A percentile compares a stretch with the other conserved stretches of the same genome.
Evolutionary conservation across 1,140 invertebrate species (phyloP).

Genomic region (Bombus affinis): DNA sequence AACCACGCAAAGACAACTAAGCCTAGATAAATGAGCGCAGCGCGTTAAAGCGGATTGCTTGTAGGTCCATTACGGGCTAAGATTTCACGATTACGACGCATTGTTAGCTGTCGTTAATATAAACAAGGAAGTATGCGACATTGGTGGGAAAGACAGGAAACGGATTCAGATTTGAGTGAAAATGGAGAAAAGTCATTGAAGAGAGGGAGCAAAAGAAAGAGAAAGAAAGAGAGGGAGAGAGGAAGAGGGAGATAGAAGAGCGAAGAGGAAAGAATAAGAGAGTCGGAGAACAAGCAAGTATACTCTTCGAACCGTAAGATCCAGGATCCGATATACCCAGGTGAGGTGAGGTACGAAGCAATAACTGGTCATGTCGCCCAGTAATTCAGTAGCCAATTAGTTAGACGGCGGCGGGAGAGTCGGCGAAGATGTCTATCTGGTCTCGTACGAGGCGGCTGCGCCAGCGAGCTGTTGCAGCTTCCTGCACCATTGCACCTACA

Average conservation of each 20-base stretch:
- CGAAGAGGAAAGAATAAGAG: neutral
- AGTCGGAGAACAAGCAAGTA: constrained; percentile 10
- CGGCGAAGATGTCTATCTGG: constrained; percentile 75
- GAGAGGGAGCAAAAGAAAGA: neutral
- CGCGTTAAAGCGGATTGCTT: no score
- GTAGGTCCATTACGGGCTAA: no score
- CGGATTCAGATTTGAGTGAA: neutral
- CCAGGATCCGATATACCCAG: constrained; percentile 61
- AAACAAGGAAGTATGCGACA: no score
- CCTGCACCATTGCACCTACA: constrained; percentile 66
- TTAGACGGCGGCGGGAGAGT: constrained; percentile 72
- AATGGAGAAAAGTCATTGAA: neutral
- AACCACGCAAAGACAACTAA: no score
- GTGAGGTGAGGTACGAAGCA: constrained; percentile 72
- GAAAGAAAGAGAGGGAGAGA: neutral
- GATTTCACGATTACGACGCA: no score
- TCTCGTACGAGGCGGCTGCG: constrained; percentile 66
- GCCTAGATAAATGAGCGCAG: no score
- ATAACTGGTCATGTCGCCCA: constrained; percentile 75
- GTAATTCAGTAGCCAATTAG: constrained; percentile 80
- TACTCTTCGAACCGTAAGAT: constrained; percentile 61
- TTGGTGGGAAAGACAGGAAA: neutral
- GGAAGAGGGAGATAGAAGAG: neutral
- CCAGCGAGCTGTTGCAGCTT: constrained; percentile 63
- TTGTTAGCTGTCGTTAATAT: no score